Conservation (phyloP, 2,888 invertebrate species). For the Melanostoma mellinum region DNA sequence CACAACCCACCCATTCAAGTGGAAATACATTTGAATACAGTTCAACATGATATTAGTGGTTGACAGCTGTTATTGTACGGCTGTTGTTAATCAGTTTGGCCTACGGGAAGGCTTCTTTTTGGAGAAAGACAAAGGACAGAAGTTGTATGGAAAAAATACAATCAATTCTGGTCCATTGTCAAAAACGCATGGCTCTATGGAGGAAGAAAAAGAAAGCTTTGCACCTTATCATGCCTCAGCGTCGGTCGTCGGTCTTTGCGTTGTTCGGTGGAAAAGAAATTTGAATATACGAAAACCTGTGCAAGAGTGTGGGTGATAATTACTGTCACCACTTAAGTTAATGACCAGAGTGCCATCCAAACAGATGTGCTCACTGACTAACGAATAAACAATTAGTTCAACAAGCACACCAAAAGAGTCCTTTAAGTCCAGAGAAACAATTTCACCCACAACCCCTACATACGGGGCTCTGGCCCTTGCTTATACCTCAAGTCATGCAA, state of each 20-base stretch:
- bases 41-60: conserved; percentile 72
- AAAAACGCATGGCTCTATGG: neutral
- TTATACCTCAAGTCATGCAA: conserved; percentile 69
- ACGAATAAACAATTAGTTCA: conserved; percentile 59
- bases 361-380: conserved; percentile 72
- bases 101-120: conserved; percentile 74
- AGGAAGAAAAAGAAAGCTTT: conserved; percentile 16
- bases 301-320: conserved; percentile 71
- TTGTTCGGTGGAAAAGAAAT: neutral
- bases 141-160: conserved; percentile 46
- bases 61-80: conserved; percentile 70
- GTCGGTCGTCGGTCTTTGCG: neutral
- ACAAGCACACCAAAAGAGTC: conserved; percentile 33
- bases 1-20: conserved; percentile 64
- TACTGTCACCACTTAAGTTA: conserved; percentile 75
- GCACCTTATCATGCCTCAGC: conserved; percentile 33
- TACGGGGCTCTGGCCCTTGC: conserved; percentile 10
- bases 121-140: conserved; percentile 56
- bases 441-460: conserved; percentile 3
- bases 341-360: conserved; percentile 72
- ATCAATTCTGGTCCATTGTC: conserved; percentile 59
- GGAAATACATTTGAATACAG: conserved; percentile 72
- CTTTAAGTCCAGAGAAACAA: neutral
- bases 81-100: conserved; percentile 81
- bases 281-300: conserved; percentile 19